Evolutionary conservation across 2,113 vertebrate genomes (phyloP), one percentile per base, ranked within the genome.

Genomic region (Amblyopsis rosae): DNA sequence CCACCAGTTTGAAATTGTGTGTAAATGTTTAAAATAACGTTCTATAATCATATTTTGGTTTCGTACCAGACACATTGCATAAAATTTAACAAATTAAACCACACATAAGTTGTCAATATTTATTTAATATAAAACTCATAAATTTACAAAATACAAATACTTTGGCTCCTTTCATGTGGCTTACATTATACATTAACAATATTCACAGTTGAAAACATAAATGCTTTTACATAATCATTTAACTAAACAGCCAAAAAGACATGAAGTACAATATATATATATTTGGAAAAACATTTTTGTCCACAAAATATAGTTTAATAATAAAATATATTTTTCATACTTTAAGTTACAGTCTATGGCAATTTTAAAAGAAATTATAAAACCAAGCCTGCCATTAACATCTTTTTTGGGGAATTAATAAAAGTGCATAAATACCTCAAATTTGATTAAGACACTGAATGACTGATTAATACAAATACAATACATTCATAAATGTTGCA

Each of bases 51-150:
- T 41, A 5, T 1, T 41, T 41, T 41, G 35, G 35, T 8, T 41
- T 41, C 5, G 49, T 19, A 16, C 54, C n/a, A 56, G 54, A 56
- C 3, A 3, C 41, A 11, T 46, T 61, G 13, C 59, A 19, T 10
- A 56, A 56, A 3, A 13, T 63, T 3, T 19, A 32, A 62, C 12
- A 4, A 81, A 70, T 16, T 7, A 71, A 67, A 72, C 3, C 3
- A 70, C 5, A 5, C 63, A 70, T 17, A 3, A 74, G 41, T 82
- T 57, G 69, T 86, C 67, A 68, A 82, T 81, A 69, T 91, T 90
- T 91, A 91, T 91, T 90, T 88, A 70, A 83, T 88, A 88, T 85
- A 88, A 91, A 91, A 91, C 85, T 87, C 80, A 70, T 72, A 84
- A 57, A 79, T 85, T 77, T 88, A 80, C 75, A 88, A 90, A 91